Percentiles rank a stretch among this genome's conserved stretches.
Evolutionary conservation across 2,113 vertebrate genomes (phyloP).

Genomic region (Xenopus borealis): DNA sequence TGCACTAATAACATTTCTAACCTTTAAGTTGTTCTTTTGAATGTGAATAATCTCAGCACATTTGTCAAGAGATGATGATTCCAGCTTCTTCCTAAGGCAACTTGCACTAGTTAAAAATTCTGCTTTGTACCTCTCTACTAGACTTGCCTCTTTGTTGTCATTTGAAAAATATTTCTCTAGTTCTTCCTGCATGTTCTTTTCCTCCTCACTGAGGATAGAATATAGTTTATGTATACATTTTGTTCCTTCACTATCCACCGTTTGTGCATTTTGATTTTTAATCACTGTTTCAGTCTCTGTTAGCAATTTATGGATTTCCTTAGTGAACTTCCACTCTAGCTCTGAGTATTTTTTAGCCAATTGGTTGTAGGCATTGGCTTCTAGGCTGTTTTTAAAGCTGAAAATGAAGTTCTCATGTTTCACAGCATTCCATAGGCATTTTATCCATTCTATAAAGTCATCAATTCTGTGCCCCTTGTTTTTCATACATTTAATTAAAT

Average conservation of each 20-base stretch:
- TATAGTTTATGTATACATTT: conserved; percentile 52
- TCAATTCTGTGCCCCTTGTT: conserved; percentile 49
- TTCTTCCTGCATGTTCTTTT: conserved; percentile 10
- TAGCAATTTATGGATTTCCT: conserved; percentile 59
- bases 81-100: conserved; percentile 49
- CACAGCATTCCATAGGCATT: conserved; percentile 47
- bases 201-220: conserved; percentile 49
- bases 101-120: conserved; percentile 53
- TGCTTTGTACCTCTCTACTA: conserved; percentile 55
- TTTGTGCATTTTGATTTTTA: conserved; percentile 15
- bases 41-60: conserved; percentile 51
- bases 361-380: conserved; percentile 36
- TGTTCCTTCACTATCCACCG: neutral
- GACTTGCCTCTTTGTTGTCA: conserved; percentile 48
- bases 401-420: conserved; percentile 33
- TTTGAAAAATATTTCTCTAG: conserved; percentile 50
- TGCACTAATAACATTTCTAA: neutral
- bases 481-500: conserved; percentile 52
- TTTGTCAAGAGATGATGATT: conserved; percentile 24
- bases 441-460: conserved; percentile 53
- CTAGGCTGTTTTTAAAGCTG: conserved; percentile 35
- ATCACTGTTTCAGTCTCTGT: conserved; percentile 51
- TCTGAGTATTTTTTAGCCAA: conserved; percentile 40
- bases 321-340: conserved; percentile 52
- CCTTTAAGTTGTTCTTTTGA: neutral